Evolutionary conservation across 2,888 invertebrate species (phyloP), one percentile per base, ranked within the genome.

Genomic region (Lampropteryx suffumata): DNA sequence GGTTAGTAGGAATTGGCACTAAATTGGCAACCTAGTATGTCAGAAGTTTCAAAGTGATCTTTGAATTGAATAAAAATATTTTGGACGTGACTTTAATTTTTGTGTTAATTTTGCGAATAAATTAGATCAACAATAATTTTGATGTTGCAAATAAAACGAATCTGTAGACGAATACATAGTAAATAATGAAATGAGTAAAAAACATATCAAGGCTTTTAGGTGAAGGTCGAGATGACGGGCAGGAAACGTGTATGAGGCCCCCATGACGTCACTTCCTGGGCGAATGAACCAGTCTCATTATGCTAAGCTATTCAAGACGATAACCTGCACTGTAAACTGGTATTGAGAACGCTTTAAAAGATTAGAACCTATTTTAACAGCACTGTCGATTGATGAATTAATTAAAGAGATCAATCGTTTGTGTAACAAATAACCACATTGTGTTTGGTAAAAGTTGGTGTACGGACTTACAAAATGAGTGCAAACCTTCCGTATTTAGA

Each of bases 201-300:
- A 54, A 41, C 34, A 45, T 57, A 66, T 60, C 70, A 62, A 71
- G 73, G 70, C 73, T 79, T 80, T 76, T 77, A 71, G 85, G 84
- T 84, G 84, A 87, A 87, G 87, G 87, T 80, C 82, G 70, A 66
- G 75, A 71, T 69, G 76, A 77, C 71, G 65, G 64, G 67, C 77
- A 80, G 81, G 80, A 82, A 81, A 54, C 72, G 69, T 69, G 65
- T 70, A 71, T 71, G 73, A 70, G 77, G 81, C 73, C 71, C 21
- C 62, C 44, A 41, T 84, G 82, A 85, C 84, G 84, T 86, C 83
- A 86, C 65, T 79, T 87, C 86, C 87, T 71, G 74, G 67, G 76
- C 76, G 71, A 70, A 71, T 75, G 77, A 76, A 79, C 77, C 72
- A 70, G 66, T 71, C 64, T 67, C 67, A 67, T 67, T 62, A 59